phyloP scores from a whole-genome alignment of 2,888 invertebrate species.

The Augiades crinisus region DNA sequence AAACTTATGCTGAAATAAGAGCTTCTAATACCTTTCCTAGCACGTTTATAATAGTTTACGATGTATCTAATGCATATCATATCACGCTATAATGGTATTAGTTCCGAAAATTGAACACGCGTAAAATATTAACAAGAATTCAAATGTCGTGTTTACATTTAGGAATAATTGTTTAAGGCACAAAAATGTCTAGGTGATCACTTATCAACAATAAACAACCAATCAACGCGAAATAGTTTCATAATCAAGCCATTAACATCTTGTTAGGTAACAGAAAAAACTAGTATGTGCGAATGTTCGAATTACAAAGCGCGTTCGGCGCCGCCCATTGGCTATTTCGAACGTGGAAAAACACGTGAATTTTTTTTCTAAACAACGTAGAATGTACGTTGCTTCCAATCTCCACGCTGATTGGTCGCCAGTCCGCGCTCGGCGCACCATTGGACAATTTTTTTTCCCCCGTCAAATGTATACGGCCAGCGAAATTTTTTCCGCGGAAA shows the following conservation, averaged over 20 bases:
- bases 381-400: constrained; percentile 64
- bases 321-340: constrained; percentile 63
- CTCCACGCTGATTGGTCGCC: constrained; percentile 58
- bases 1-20: too few species aligned
- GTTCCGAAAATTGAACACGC: too few species aligned
- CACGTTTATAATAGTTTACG: too few species aligned
- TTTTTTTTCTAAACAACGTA: constrained; percentile 76
- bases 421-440: constrained; percentile 48
- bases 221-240: constrained; percentile 4
- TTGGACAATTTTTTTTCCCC: constrained; percentile 73
- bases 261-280: constrained; percentile 14
- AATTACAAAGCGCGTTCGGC: constrained; percentile 63
- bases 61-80: too few species aligned
- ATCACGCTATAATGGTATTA: too few species aligned
- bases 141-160: too few species aligned
- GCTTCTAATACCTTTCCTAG: too few species aligned
- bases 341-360: constrained; percentile 76
- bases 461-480: constrained; percentile 73
- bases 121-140: too few species aligned
- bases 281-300: constrained; percentile 40
- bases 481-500: constrained; percentile 66
- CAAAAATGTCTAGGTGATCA: neutral
- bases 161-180: neutral
- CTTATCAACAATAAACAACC: neutral
- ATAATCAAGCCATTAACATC: constrained; percentile 8